Evolutionary conservation across 2,888 invertebrate genomes (phyloP).

Genomic region (Melanostoma scalare): DNA sequence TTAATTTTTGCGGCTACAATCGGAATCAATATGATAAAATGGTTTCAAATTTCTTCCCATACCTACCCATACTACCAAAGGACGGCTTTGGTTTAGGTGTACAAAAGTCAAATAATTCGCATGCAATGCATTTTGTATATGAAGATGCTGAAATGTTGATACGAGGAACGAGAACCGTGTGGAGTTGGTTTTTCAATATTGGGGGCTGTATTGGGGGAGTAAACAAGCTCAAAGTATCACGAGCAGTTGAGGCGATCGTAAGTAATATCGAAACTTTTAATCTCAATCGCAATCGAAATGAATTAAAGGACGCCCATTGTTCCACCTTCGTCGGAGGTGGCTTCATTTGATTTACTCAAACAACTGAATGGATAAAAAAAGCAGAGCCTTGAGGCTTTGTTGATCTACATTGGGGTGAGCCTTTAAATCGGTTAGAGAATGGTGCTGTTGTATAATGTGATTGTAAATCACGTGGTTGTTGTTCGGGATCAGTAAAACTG

Average conservation of each 20-base stretch:
- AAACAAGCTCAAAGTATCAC: slow-evolving; percentile 45
- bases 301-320: slow-evolving; percentile 64
- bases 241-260: slow-evolving; percentile 48
- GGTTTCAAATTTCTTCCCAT: slow-evolving; percentile 58
- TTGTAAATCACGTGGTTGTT: no score
- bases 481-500: no score
- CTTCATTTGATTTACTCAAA: slow-evolving; percentile 61
- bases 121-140: slow-evolving; percentile 57
- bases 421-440: slow-evolving; percentile 6
- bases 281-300: slow-evolving; percentile 67
- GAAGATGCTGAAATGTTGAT: slow-evolving; percentile 57
- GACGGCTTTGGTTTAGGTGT: slow-evolving; percentile 24
- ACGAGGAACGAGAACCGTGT: background rate
- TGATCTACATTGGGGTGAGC: slow-evolving; percentile 53
- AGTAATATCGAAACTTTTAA: slow-evolving; percentile 51
- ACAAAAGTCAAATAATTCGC: slow-evolving; percentile 68
- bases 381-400: slow-evolving; percentile 26
- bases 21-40: slow-evolving; percentile 57
- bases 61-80: slow-evolving; percentile 2
- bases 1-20: slow-evolving; percentile 79
- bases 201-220: slow-evolving; percentile 27
- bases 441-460: no score
- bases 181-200: slow-evolving; percentile 15
- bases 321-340: slow-evolving; percentile 59
- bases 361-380: slow-evolving; percentile 13